phyloP scores from a whole-genome alignment of 2,113 vertebrate species.

The Oryzias celebensis region DNA sequence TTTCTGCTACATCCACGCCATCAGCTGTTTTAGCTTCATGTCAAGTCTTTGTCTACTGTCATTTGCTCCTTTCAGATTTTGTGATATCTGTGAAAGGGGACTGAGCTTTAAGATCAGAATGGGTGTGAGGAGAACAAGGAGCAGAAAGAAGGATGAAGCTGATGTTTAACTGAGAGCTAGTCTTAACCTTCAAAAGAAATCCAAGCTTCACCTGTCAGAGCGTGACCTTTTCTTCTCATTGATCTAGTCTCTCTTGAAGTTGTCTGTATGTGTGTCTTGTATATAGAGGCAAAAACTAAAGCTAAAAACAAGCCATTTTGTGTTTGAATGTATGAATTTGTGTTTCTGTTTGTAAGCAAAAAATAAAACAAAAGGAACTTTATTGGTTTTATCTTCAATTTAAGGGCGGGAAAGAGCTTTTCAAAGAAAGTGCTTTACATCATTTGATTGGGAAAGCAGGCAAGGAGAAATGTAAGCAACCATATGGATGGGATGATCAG shows the following conservation, averaged over 20 bases:
- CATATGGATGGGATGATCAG: constrained; percentile 13
- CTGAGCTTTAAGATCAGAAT: background rate
- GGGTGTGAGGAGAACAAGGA: constrained; percentile 11
- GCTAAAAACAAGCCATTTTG: constrained; percentile 6
- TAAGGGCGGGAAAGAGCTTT: no score
- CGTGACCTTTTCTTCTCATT: constrained; percentile 53
- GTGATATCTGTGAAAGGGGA: no score
- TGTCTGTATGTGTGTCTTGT: constrained; percentile 7
- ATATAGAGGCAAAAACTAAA: background rate
- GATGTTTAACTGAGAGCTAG: constrained; percentile 18
- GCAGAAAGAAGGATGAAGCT: constrained; percentile 16
- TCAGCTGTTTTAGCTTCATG: no score
- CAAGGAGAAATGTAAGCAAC: background rate
- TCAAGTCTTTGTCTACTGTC: no score
- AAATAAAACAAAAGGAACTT: no score
- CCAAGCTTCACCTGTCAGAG: constrained; percentile 46
- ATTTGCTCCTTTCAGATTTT: no score
- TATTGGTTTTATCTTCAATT: no score
- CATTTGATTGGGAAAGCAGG: background rate
- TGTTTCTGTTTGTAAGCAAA: no score
- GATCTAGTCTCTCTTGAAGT: constrained; percentile 52
- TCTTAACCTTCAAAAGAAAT: constrained; percentile 34
- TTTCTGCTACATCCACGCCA: no score
- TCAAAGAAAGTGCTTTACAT: constrained; percentile 5
- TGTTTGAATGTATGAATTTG: no score